Evolutionary conservation across 1,140 invertebrate genomes (phyloP), one percentile per base, ranked within the genome.

Genomic region (Triops longicaudatus): DNA sequence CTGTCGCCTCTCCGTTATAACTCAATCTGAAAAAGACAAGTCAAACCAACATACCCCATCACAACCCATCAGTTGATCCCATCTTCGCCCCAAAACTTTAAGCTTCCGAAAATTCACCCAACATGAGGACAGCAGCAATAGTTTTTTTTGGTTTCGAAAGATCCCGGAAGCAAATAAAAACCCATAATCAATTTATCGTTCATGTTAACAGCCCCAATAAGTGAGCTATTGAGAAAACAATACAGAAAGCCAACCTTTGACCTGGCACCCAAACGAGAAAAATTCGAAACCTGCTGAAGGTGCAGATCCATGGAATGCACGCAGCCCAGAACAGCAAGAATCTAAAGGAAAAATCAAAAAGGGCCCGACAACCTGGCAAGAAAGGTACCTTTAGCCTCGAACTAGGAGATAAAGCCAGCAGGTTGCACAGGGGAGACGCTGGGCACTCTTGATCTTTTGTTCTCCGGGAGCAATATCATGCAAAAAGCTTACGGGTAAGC

Each of bases 21-120:
- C 50, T 63, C 50, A 63, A 63, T 63, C 50, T 63, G 17, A 63
- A 37, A 37, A 63, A 63, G 50, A 63, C 50, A 63, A 63, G 50
- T 63, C 50, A 14, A 9, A 63, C 10, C 50, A 63, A n/a, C 50
- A n/a, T 22, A 14, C 50, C 50, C 50, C 50, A 63, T 63, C 50
- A 63, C 50, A 14, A 14, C 50, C 50, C 50, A 63, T 63, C 50
- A 63, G 50, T 14, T 63, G 50, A 63, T 63, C 50, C 50, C 50
- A 22, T 22, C 50, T 17, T 37, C 50, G 14, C 5, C 14, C 14
- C 50, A 63, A n/a, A 22, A 63, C 50, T 63, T 22, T 22, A 63
- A 22, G 31, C 31, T 37, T 7, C 22, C 50, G 14, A 22, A 63
- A 14, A 63, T n/a, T 17, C 50, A 5, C 31, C 22, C 14, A 17